Base-by-base conservation (phyloP, 2,888 invertebrate genomes). In the Nasonia oneida region DNA sequence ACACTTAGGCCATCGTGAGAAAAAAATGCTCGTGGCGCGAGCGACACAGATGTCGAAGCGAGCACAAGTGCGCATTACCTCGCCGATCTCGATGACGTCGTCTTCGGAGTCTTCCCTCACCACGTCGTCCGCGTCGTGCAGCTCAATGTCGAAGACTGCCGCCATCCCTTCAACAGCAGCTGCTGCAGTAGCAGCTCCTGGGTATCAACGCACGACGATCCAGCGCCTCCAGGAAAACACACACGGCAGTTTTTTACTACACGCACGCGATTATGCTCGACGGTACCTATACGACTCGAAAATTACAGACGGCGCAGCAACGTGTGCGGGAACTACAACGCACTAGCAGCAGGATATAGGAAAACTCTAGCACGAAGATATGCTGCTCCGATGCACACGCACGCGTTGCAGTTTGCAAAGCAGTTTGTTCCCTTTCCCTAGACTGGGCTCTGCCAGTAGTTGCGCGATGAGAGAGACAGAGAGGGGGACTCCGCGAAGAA, bases 81-180 rank as follows among this genome's bases (percentile, higher is more conserved):
- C 97, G 95, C 97, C 97, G 89, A 97, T 95, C 93, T 97, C 97
- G 93, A 98, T 96, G 93, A 96, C 96, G 95, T 98, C 98, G 94
- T 98, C 98, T 90, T 97, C 97, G 91, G 97, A 97, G 93, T 97
- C 96, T 94, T 97, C 96, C 92, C 95, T 96, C 89, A 95, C 95
- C 88, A 95, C 94, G 67, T 95, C 57, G 93, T 96, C 96, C 88
- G 93, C 94, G 93, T 96, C 96, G 92, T 96, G 96, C 93, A 98
- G 95, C 94, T 98, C 98, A 94, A 98, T 96, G 95, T 98, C 98
- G 94, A 98, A 98, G 94, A 98, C 97, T 94, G 97, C 98, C 93
- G 97, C 97, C 96, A 97, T 97, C 91, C 87, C 86, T 86, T 74
- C 71, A 37, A 37, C 37, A 84, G 78, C 39, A 39, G 42, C 29